Base-by-base conservation (phyloP, 2,113 vertebrate species). In the Pangasianodon hypophthalmus region DNA sequence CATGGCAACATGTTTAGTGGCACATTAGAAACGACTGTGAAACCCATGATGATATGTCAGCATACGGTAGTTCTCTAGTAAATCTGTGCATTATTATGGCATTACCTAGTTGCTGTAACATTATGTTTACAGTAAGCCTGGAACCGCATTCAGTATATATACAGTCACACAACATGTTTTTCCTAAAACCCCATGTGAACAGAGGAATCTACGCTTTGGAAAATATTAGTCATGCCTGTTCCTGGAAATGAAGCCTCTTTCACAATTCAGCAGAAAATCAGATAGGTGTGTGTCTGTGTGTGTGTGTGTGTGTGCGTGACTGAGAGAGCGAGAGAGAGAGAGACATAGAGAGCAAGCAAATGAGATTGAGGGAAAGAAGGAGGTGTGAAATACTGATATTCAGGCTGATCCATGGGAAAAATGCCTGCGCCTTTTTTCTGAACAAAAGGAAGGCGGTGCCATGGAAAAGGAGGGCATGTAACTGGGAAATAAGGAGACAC, bases 391-490 rank as follows among this genome's bases (percentile, higher is more conserved):
- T 44, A 67, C 64, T 73, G 48, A 90, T n/a, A 26, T 44, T 60
- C 52, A 67, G 37, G 69, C 81, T 85, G 87, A 73, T 79, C 77
- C 24, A 50, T 71, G 86, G 44, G 14, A 62, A 75, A 87, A 88
- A 50, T 87, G 24, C 64, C 37, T 32, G 83, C 71, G 41, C 41
- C 41, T 77, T 71, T 21, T 69, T 73, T 89, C 50, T 88, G 81
- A 10, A 89, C 85, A 91, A 71, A 81, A 85, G 6, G 37, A 92
- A 73, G 90, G 88, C 83, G 86, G 92, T 81, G 84, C 90, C 54
- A 56, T 14, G n/a, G 87, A 60, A 69, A 58, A 89, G 86, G 84
- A 87, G 41, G 18, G 69, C 85, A 56, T 92, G 89, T 93, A 95
- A 95, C 90, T 77, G 24, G 87, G 87, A 54, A 56, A 88, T 91